Conservation (phyloP, 1,140 invertebrate species). For the Globodera rostochiensis region DNA sequence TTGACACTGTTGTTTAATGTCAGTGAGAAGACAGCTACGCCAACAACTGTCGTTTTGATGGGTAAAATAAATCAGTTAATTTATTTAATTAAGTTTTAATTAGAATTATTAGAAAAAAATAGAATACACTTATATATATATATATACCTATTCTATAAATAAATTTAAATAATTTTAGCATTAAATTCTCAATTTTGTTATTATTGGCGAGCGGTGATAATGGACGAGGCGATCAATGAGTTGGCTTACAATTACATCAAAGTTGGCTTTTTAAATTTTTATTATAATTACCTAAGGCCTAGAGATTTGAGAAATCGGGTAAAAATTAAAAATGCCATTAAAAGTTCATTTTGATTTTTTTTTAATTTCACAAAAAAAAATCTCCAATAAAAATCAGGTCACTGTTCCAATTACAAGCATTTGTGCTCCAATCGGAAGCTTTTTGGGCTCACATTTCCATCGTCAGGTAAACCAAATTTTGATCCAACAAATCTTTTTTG, state of each 20-base stretch:
- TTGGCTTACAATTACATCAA: conserved; percentile 60
- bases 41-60: conserved; percentile 64
- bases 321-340: too few species aligned
- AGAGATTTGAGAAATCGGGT: too few species aligned
- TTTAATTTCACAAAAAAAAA: too few species aligned
- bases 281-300: too few species aligned
- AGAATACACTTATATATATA: too few species aligned
- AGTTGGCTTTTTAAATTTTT: neutral
- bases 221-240: conserved; percentile 54
- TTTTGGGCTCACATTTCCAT: conserved; percentile 65
- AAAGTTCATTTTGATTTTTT: too few species aligned
- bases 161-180: conserved; percentile 37
- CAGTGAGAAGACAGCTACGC: conserved; percentile 64
- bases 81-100: too few species aligned
- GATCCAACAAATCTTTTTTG: conserved; percentile 5
- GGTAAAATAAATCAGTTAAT: conserved; percentile 26
- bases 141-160: neutral
- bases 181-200: conserved; percentile 56
- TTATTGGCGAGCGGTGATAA: conserved; percentile 63
- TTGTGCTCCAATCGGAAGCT: conserved; percentile 61
- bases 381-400: conserved; percentile 33
- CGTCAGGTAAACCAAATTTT: conserved; percentile 44
- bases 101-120: too few species aligned
- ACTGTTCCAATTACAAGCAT: conserved; percentile 57
- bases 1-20: conserved; percentile 63